Conservation (phyloP, 35 echinoderm and acorn worm species). For the Acanthaster planci region DNA sequence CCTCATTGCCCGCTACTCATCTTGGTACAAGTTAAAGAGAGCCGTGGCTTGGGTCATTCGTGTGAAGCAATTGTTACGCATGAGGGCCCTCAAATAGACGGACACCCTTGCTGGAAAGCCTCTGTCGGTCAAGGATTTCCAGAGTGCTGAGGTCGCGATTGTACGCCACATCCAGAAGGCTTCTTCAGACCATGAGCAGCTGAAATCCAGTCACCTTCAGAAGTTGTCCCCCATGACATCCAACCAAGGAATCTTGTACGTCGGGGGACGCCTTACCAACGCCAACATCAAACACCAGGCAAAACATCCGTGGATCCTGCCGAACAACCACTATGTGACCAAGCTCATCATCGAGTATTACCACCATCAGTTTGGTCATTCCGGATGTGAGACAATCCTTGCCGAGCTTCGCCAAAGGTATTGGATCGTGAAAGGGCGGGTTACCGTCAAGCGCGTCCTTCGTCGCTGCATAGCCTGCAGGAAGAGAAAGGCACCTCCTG, state of each 20-base stretch:
- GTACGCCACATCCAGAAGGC: background rate
- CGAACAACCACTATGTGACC: slow-evolving; percentile 24
- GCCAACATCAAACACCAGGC: background rate
- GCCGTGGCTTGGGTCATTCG: slow-evolving; percentile 41
- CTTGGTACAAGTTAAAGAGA: slow-evolving; percentile 32
- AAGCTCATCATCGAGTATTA: slow-evolving; percentile 11
- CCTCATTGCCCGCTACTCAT: slow-evolving; percentile 21
- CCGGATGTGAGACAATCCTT: background rate
- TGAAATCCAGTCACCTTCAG: slow-evolving; percentile 8
- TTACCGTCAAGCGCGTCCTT: no score
- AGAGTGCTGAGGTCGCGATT: background rate
- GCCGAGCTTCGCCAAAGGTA: no score
- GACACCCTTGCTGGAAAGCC: background rate
- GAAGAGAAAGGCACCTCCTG: no score
- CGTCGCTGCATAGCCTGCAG: no score
- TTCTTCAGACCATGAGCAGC: slow-evolving; percentile 4
- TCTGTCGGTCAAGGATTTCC: slow-evolving; percentile 23
- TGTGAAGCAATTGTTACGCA: background rate
- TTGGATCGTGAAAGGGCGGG: no score
- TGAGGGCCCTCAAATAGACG: background rate
- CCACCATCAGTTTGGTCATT: slow-evolving; percentile 2
- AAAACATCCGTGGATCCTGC: slow-evolving; percentile 43
- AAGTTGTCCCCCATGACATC: slow-evolving; percentile 39
- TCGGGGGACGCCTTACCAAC: slow-evolving; percentile 43
- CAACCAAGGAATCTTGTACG: slow-evolving; percentile 44